Evolutionary conservation across 2,797 vertebrate species (phyloP), one percentile per base, ranked within the genome.

Genomic region (Gambusia yucatana): DNA sequence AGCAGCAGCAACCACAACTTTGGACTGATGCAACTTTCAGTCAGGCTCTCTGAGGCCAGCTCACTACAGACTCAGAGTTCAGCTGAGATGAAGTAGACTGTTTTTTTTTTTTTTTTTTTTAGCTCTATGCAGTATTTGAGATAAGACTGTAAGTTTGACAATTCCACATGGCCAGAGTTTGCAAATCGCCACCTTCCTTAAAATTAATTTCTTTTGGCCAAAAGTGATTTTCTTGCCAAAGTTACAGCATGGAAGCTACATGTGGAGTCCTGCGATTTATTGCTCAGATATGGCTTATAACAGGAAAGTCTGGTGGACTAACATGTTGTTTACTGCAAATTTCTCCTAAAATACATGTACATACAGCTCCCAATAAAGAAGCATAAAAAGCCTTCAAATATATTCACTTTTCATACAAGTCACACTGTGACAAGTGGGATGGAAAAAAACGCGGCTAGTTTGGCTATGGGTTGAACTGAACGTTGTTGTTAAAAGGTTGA

Each of bases 21-120:
- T 72, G 78, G 70, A 52, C 57, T 88, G 86, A 87, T 36, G 85
- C 57, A 87, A 88, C 63, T 2, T 57, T 47, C n/a, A 48, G 74
- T 81, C 81, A 77, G n/a, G 0, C 30, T 75, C 41, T 44, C 41
- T 14, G 73, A 22, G 48, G n/a, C 30, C 33, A 3, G n/a, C 9
- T 57, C 55, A 13, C 3, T 59, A 14, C 55, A 59, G 55, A 61
- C 28, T 17, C 30, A 2, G 30, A 63, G 59, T 36, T 63, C 30
- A 33, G 30, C 6, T 33, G 30, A 63, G 30, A 63, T 36, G 59
- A 36, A 36, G 30, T 33, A 63, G 30, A 20, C 4, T 57, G 5
- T 59, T 59, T 10, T 41, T 8, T 41, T 41, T 55, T 55, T 11
- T 11, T 11, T 9, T 46, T 46, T 46, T 46, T 61, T 61, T 6